Base-by-base conservation (phyloP, 1,140 invertebrate genomes). In the Diuraphis noxia region DNA sequence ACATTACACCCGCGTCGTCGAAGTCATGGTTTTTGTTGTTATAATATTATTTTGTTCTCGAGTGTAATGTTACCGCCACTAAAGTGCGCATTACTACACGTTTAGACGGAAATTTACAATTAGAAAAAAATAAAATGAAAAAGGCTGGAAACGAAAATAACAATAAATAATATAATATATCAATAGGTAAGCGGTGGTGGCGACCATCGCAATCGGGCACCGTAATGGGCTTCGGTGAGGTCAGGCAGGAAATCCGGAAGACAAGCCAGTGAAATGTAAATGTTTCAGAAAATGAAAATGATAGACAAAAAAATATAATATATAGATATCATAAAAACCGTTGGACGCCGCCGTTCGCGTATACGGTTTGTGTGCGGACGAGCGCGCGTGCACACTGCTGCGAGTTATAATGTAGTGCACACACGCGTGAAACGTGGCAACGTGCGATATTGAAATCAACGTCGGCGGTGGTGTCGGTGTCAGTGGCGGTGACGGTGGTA, bases 391-490 rank as follows among this genome's bases (percentile, higher is more conserved):
- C 56, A 63, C 87, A 72, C 38, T 56, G 17, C 23, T 36, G 23
- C 43, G 85, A 25, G 49, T 52, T n/a, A 87, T 25, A 88, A 49
- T 82, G 38, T 52, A 88, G 34, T 34, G 84, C n/a, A 46, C 43
- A n/a, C 88, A 41, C 41, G 72, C 72, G n/a, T 81, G 88, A 90
- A 90, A 90, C 72, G 34, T 90, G 88, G 72, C 88, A 90, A 90
- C 88, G 88, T 43, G 43, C 40, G 25, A 49, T 81, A 91, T 81
- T 91, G 77, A 77, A 79, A 77, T 77, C 89, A 19, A 79, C 87
- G 52, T n/a, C 88, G 17, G 40, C 9, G 46, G 2, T 2, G 84
- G n/a, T 25, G 52, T 38, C 79, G 81, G 41, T 63, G 56, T 63
- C 56, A 10, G 56, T 63, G 56, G 13, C 82, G 41, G 40, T 46